A percentile compares a stretch with the other conserved stretches of the same genome.
Evolutionary conservation across 1,140 invertebrate species (phyloP).

Genomic region (Drosophila parabipectinata): DNA sequence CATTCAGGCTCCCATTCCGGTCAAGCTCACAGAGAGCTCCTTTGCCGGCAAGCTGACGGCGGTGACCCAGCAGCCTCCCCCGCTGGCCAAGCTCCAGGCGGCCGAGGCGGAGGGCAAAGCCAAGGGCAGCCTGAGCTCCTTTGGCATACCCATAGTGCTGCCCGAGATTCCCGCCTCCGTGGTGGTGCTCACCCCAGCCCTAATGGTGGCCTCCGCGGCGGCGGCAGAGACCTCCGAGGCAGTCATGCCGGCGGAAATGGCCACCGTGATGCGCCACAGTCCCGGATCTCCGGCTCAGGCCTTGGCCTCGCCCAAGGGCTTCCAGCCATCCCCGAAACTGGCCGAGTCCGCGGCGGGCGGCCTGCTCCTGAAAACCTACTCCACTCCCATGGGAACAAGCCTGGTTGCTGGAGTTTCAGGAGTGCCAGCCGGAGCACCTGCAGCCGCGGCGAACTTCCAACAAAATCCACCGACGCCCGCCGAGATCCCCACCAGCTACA

Average conservation of each 20-base stretch:
- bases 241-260: background rate
- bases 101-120: background rate
- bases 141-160: constrained; percentile 70
- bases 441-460: constrained; percentile 5
- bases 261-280: constrained; percentile 42
- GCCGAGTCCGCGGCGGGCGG: constrained; percentile 1
- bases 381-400: background rate
- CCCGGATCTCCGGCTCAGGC: constrained; percentile 25
- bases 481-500: constrained; percentile 13
- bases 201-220: constrained; percentile 44
- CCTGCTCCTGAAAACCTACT: constrained; percentile 45
- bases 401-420: too few relatives aligned
- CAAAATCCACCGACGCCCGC: constrained; percentile 4
- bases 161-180: constrained; percentile 77
- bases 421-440: constrained; percentile 2
- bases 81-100: constrained; percentile 16
- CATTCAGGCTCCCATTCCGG: constrained; percentile 60
- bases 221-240: background rate
- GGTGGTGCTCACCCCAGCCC: constrained; percentile 54
- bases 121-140: constrained; percentile 8
- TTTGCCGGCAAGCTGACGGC: constrained; percentile 36
- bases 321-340: constrained; percentile 7
- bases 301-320: constrained; percentile 37
- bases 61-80: constrained; percentile 20
- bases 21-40: constrained; percentile 42